Conservation (phyloP, 2,797 vertebrate species). For the Labeo calbasu region DNA sequence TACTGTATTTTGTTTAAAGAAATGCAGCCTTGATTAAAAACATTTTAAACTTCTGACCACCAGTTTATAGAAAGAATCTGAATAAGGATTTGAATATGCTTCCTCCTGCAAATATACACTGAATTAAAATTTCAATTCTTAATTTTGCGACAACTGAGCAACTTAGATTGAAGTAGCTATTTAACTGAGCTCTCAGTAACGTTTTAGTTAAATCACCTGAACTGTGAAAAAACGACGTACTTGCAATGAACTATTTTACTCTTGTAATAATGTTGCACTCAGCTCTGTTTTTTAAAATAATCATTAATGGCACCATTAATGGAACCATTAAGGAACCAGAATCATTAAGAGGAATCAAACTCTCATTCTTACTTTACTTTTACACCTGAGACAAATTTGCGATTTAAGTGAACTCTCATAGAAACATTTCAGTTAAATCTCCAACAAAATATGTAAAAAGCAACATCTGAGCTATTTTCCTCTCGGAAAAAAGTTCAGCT, state of each 20-base stretch:
- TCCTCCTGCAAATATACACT: neutral
- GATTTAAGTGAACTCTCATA: neutral
- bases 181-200: neutral
- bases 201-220: neutral
- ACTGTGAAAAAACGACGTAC: neutral
- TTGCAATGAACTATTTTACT: neutral
- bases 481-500: neutral
- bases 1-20: neutral
- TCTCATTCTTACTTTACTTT: neutral
- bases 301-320: neutral
- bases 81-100: neutral
- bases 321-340: neutral
- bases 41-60: neutral
- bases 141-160: neutral
- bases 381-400: neutral
- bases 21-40: neutral
- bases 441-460: neutral
- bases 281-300: neutral
- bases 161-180: neutral
- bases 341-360: neutral
- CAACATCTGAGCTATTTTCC: neutral
- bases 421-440: neutral
- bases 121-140: neutral
- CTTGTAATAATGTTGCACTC: neutral
- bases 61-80: neutral